A percentile compares a stretch with the other conserved stretches of the same genome.
Evolutionary conservation across 2,113 vertebrate species (phyloP).

Genomic region (Albula glossodonta): DNA sequence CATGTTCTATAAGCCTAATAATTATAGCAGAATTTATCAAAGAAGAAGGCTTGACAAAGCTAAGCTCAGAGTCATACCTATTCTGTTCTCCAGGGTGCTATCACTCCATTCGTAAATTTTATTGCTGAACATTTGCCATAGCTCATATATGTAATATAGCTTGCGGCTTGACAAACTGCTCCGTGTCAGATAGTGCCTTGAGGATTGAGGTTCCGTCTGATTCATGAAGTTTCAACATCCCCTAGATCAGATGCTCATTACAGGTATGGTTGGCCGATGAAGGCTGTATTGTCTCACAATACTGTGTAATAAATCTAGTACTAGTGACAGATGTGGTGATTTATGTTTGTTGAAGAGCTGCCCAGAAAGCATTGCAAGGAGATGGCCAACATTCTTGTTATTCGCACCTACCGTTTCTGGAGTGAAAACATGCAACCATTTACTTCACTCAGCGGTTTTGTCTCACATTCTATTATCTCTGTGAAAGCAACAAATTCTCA

Average conservation of each 20-base stretch:
- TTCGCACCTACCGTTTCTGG: not conserved
- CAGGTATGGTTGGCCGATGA: not conserved
- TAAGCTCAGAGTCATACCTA: too few relatives aligned
- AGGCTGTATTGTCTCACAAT: not conserved
- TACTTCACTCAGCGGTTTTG: not conserved
- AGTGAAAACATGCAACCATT: not conserved
- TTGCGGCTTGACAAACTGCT: not conserved
- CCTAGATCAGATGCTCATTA: not conserved
- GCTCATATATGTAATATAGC: not conserved
- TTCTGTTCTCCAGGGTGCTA: not conserved
- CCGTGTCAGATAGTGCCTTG: not conserved
- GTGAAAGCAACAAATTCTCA: not conserved
- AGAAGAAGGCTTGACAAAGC: too few relatives aligned
- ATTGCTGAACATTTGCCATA: slow-evolving; percentile 5
- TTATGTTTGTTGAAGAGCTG: not conserved
- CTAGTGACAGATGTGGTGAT: not conserved
- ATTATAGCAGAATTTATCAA: too few relatives aligned
- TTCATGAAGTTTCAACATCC: not conserved
- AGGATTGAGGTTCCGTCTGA: not conserved
- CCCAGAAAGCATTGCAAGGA: not conserved
- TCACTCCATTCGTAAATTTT: not conserved
- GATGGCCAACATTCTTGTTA: not conserved
- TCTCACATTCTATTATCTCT: not conserved
- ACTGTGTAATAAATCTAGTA: not conserved
- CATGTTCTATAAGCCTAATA: too few relatives aligned